Evolutionary conservation across 1,140 invertebrate species (phyloP).

Genomic region (Antheraea mylitta): DNA sequence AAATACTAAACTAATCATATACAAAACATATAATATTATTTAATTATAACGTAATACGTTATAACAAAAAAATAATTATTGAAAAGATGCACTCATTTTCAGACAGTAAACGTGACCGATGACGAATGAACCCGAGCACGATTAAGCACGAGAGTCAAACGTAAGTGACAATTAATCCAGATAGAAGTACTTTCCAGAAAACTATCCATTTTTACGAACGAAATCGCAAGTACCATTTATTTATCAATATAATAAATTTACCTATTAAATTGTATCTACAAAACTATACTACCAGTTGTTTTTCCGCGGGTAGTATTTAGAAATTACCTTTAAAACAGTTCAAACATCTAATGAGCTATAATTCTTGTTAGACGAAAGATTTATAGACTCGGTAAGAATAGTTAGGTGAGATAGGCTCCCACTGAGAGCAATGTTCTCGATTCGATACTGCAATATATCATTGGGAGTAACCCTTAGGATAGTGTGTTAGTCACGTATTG

Average conservation of each 20-base stretch:
- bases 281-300: neutral
- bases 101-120: no score
- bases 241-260: neutral
- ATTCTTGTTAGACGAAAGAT: constrained; percentile 39
- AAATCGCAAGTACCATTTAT: no score
- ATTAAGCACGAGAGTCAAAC: no score
- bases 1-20: no score
- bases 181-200: no score
- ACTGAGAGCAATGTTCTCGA: constrained; percentile 22
- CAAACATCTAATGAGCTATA: constrained; percentile 42
- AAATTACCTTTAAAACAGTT: constrained; percentile 20
- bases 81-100: no score
- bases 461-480: constrained; percentile 45
- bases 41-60: no score
- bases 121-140: no score
- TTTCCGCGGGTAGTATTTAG: neutral
- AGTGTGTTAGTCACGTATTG: constrained; percentile 54
- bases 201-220: no score
- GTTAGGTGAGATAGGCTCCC: constrained; percentile 36
- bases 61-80: no score
- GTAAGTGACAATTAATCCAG: no score
- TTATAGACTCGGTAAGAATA: constrained; percentile 41
- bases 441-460: constrained; percentile 52
- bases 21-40: no score
- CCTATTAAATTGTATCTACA: neutral